Percentiles rank a stretch among this genome's conserved stretches.
These are phyloP conservation scores for Brachypteracias leptosomus DNA, from an alignment of 2,113 vertebrate species.

Conservation along the genomic window DNA sequence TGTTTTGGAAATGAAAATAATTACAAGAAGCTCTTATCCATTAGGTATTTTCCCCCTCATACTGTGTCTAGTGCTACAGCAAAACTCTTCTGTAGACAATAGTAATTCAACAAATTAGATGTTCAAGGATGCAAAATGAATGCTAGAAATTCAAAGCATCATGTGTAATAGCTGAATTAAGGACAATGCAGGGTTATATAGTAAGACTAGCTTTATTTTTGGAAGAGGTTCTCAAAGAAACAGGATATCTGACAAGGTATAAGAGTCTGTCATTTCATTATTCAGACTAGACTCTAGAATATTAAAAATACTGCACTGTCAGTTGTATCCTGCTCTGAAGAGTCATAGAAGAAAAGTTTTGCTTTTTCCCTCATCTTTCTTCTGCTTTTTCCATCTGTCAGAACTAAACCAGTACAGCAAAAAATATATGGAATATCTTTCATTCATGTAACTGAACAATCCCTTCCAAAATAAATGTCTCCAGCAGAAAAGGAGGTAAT, in stretches of 20 bases:
- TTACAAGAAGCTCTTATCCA: neutral
- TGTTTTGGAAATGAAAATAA: neutral
- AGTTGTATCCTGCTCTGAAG: neutral
- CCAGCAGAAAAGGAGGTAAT: neutral
- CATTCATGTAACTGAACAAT: neutral
- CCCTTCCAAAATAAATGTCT: neutral
- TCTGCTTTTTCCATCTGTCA: neutral
- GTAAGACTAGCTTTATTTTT: slow-evolving; percentile 49
- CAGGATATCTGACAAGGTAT: slow-evolving; percentile 6
- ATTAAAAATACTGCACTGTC: neutral
- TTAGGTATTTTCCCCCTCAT: neutral
- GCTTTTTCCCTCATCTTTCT: neutral
- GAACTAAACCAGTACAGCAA: neutral
- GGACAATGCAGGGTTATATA: neutral
- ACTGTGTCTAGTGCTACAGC: neutral
- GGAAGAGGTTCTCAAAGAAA: slow-evolving; percentile 40
- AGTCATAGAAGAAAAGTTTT: neutral
- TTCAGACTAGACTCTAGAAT: neutral
- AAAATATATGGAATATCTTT: fast-evolving
- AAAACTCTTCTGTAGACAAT: neutral
- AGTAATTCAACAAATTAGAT: neutral
- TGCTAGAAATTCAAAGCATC: neutral
- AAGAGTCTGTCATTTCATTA: neutral
- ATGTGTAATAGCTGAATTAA: slow-evolving; percentile 22
- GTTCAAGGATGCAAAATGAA: neutral